A percentile compares a stretch with the other conserved stretches of the same genome.
Conservation (phyloP, 2,113 vertebrate genomes). For the Theristicus caerulescens region DNA sequence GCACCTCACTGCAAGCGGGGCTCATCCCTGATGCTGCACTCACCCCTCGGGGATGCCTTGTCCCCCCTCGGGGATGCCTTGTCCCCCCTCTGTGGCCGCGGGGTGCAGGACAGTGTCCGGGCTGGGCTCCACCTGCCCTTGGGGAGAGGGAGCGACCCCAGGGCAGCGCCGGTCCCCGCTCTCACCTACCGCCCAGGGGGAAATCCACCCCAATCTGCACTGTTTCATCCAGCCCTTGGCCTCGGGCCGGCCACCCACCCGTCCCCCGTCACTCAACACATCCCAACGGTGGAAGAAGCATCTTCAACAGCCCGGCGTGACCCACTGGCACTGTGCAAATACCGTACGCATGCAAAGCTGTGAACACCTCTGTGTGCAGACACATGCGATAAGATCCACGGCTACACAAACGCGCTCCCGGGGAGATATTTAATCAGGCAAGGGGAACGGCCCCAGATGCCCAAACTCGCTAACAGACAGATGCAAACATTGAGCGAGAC, state of each 20-base stretch:
- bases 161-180: neutral
- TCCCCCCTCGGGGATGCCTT: neutral
- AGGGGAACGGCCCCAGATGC: neutral
- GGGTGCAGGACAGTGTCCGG: neutral
- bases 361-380: neutral
- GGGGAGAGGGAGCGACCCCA: neutral
- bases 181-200: neutral
- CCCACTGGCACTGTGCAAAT: neutral
- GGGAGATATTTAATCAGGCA: neutral
- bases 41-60: neutral
- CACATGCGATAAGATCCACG: accelerated
- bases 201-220: neutral
- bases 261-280: neutral
- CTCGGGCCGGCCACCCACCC: neutral
- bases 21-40: neutral
- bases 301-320: neutral
- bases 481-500: conserved; percentile 31
- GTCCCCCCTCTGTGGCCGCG: accelerated
- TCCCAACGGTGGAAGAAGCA: neutral
- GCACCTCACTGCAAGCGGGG: neutral
- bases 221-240: neutral
- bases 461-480: neutral
- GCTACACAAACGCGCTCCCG: neutral
- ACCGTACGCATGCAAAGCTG: neutral
- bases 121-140: neutral